Percentiles rank a stretch among this genome's conserved stretches.
Evolutionary conservation across 2,113 vertebrate species (phyloP).

Genomic region (Hippocampus barbouri): DNA sequence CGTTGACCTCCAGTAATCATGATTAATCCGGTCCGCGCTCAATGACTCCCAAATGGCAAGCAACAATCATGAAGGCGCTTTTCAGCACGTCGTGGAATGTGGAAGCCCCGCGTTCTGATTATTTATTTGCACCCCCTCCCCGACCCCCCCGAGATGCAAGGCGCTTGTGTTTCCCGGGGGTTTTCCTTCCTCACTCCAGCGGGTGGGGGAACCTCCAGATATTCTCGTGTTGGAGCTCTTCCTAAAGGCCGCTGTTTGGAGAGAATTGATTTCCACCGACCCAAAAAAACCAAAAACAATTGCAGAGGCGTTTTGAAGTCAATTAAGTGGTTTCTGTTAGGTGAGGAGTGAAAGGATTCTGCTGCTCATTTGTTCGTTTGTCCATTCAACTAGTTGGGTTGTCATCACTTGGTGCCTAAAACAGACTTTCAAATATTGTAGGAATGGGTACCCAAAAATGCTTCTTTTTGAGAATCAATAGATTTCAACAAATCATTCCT

Average conservation of each 20-base stretch:
- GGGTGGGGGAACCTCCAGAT: not conserved
- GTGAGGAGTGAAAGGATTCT: not conserved
- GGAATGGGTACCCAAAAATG: too few species aligned
- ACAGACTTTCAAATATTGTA: too few species aligned
- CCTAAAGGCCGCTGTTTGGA: not conserved
- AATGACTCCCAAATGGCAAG: slow-evolving; percentile 5
- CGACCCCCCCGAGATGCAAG: not conserved
- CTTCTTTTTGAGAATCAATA: too few species aligned
- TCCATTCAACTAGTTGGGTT: too few species aligned
- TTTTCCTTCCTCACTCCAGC: not conserved
- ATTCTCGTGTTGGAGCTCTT: not conserved
- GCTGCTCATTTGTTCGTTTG: too few species aligned
- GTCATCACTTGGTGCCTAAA: too few species aligned
- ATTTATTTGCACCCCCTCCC: not conserved
- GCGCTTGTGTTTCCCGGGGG: slow-evolving; percentile 5
- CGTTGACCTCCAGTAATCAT: slow-evolving; percentile 1
- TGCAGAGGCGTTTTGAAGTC: not conserved
- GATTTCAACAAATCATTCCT: too few species aligned
- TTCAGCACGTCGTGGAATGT: not conserved
- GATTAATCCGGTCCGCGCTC: not conserved
- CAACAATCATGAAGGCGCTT: slow-evolving; percentile 7
- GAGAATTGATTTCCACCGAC: not conserved
- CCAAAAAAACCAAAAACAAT: not conserved
- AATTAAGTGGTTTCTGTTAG: not conserved
- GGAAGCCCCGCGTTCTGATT: not conserved